Evolutionary conservation across 2,888 invertebrate species (phyloP).

Genomic region (Palloptera scutellata): DNA sequence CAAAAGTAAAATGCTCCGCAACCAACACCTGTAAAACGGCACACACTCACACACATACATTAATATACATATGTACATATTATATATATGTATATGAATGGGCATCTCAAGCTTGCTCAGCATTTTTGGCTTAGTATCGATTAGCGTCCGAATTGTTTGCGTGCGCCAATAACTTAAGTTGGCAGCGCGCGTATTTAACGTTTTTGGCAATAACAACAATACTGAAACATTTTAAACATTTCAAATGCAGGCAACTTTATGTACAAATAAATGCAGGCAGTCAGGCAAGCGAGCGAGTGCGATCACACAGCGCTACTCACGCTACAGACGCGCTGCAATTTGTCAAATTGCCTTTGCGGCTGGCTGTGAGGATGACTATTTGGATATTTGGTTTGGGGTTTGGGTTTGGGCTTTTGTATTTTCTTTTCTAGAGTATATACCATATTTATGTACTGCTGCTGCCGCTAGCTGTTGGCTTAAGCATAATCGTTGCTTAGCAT

Average conservation of each 20-base stretch:
- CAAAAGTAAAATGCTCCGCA: no score
- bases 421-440: background rate
- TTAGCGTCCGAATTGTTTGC: slow-evolving; percentile 24
- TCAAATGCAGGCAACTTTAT: no score
- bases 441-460: background rate
- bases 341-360: slow-evolving; percentile 36
- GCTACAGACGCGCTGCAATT: slow-evolving; percentile 33
- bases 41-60: no score
- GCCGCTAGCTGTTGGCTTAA: background rate
- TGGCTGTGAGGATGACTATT: slow-evolving; percentile 27
- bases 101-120: no score
- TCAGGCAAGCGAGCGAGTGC: background rate
- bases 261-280: background rate
- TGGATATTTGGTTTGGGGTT: slow-evolving; percentile 10
- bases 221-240: no score
- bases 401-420: background rate
- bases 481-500: background rate
- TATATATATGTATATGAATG: no score
- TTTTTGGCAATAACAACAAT: slow-evolving; percentile 8
- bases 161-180: slow-evolving; percentile 18
- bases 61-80: no score
- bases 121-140: background rate
- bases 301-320: slow-evolving; percentile 11
- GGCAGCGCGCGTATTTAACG: background rate
- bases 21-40: no score